Base-by-base conservation (phyloP, 2,888 invertebrate species). In the Merodon equestris region DNA sequence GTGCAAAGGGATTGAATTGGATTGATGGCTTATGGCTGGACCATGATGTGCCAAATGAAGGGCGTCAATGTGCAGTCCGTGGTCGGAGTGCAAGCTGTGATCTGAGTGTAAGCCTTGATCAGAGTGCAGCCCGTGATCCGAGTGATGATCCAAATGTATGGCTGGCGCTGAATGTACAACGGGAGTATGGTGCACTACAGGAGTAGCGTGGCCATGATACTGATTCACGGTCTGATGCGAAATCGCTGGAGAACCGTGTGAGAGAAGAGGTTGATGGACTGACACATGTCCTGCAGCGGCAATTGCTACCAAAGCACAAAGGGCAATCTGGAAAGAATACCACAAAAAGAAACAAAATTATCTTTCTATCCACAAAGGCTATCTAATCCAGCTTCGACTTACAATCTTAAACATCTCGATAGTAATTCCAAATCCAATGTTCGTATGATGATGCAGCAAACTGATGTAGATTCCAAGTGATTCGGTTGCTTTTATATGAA, bases 331-430 rank as follows among this genome's bases (percentile, higher is more conserved):
- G 9, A 9, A 53, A 42, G 1, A 61, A 14, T 14, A 0, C 9
- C 1, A 1, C 9, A 14, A 14, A 3, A 27, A 13, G 9, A 27
- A 13, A 27, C 7, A 2, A 27, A 27, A 27, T 27, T 12, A 27
- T 7, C 13, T 40, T 14, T 10, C 12, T 7, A 34, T n/a, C 4
- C 3, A n/a, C n/a, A n/a, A n/a, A n/a, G n/a, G n/a, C n/a, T n/a
- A n/a, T n/a, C 19, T 27, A 7, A 12, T 9, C 14, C 27, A 13
- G 1, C 0, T 42, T n/a, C n/a, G n/a, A 40, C 71, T 71, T 71
- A 71, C 71, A 36, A 57, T 36, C 63, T 51, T 71, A 18, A 63
- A 50, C 71, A 71, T 71, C 1, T 63, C 63, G 14, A 17, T 42
- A 17, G 14, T 53, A 48, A 64, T 54, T 50, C 27, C 17, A 34